Evolutionary conservation across 1,140 invertebrate genomes (phyloP), one percentile per base, ranked within the genome.

Genomic region (Aphelenchoides fujianensis): DNA sequence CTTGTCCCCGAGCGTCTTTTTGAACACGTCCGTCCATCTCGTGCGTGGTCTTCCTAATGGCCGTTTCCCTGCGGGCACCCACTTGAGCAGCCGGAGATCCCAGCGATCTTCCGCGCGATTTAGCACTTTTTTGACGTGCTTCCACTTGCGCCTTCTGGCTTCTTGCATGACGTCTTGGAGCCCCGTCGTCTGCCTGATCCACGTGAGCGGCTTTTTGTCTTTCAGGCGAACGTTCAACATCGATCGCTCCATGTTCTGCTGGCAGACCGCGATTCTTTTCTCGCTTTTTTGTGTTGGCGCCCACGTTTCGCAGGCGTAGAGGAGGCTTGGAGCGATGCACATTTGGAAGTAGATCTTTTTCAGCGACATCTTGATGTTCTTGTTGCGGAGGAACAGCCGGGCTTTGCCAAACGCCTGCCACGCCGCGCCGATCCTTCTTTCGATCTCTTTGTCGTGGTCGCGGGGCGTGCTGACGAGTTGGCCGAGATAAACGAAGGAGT

Each of bases 231-330:
- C 7, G 57, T 27, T 9, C 23, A 59, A 31, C 7, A 59, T 9
- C 9, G 9, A 31, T 31, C 57, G 9, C 41, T 59, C 57, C 57
- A 59, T 59, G 19, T 7, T 7, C 7, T 31, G 9, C 41, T 59
- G 57, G 57, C 57, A 59, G n/a, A n/a, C n/a, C n/a, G 41, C 41
- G 41, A 48, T 12, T 48, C 41, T 12, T 23, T 12, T 48, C 23
- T 48, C 41, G 12, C 12, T 48, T 48, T 16, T 19, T 64, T 68
- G 27, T 12, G 67, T 68, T 1, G 68, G 37, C 16, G 67, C 2
- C 67, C 67, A 68, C 2, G 53, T 64, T 23, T 68, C 67, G 37
- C 61, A 69, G 2, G 27, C 67, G 34, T 68, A 68, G 1, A 68
- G 30, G 3, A 68, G 31, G 23, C 31, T 28, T 1, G 67, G 67